These are phyloP conservation scores for Trachythela sp. DNA, from an alignment of 64 coral and sea anemone species.

Conservation along the genomic window DNA sequence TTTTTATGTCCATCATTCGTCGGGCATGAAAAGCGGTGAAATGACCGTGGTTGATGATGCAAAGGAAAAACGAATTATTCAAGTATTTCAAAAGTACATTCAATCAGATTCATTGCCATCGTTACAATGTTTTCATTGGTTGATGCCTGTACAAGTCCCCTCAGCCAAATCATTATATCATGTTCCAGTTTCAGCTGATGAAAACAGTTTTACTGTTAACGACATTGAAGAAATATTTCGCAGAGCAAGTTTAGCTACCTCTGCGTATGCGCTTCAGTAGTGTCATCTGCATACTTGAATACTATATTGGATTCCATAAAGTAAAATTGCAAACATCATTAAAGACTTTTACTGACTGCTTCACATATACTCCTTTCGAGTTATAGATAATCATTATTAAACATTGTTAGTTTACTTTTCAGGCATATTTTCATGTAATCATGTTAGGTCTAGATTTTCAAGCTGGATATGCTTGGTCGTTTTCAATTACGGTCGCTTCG, in stretches of 20 bases:
- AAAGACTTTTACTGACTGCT: too few species aligned
- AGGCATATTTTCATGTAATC: too few species aligned
- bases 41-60: not conserved
- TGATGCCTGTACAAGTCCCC: not conserved
- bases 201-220: not conserved
- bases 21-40: not conserved
- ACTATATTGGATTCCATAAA: too few species aligned
- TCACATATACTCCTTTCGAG: too few species aligned
- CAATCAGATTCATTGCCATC: not conserved
- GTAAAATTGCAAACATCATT: too few species aligned
- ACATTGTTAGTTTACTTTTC: too few species aligned
- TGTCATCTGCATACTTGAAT: too few species aligned
- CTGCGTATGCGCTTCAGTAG: not conserved
- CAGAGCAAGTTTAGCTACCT: not conserved
- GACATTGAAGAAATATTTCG: not conserved
- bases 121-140: not conserved
- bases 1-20: not conserved
- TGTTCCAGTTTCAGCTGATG: not conserved
- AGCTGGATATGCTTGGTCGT: too few species aligned
- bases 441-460: too few species aligned
- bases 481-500: too few species aligned
- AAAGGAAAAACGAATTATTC: not conserved
- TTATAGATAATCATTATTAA: too few species aligned
- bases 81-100: not conserved
- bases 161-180: not conserved